These are phyloP conservation scores for Lordiphosa mommai DNA, from an alignment of 1,140 invertebrate genomes.

Conservation along the genomic window DNA sequence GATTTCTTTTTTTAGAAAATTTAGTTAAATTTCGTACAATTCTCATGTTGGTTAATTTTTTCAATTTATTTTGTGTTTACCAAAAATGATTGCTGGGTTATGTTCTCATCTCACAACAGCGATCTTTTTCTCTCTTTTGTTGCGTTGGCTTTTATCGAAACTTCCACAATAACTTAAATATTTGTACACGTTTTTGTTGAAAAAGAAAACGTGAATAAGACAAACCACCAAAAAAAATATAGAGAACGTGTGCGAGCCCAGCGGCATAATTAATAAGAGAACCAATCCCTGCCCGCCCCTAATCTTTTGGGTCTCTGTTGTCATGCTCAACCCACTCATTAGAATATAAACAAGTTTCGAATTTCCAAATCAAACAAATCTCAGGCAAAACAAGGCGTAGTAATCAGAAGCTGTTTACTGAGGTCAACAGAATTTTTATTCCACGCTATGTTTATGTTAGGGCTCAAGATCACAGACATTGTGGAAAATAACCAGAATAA, in stretches of 20 bases:
- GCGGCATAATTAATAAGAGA: constrained; percentile 38
- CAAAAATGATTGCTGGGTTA: constrained; percentile 19
- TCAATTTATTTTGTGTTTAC: too few species aligned
- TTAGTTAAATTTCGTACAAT: too few species aligned
- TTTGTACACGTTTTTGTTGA: constrained; percentile 25
- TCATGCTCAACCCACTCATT: constrained; percentile 37
- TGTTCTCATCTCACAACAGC: constrained; percentile 7
- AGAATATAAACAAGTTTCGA: constrained; percentile 52
- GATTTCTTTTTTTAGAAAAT: too few species aligned
- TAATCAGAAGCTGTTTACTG: constrained; percentile 54
- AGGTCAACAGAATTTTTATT: constrained; percentile 52
- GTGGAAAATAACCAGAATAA: constrained; percentile 63
- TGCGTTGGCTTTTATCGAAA: constrained; percentile 10
- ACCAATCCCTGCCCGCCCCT: neutral
- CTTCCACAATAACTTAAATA: neutral
- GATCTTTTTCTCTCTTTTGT: constrained; percentile 1
- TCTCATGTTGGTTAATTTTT: too few species aligned
- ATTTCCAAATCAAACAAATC: constrained; percentile 20
- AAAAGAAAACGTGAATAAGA: constrained; percentile 26
- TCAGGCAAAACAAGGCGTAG: constrained; percentile 39
- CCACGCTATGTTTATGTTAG: constrained; percentile 5
- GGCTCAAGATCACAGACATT: constrained; percentile 35
- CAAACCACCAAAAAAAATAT: neutral
- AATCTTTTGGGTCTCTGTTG: constrained; percentile 44
- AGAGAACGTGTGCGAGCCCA: neutral